Conservation (phyloP, 1,140 invertebrate genomes). For the Ditylenchus dipsaci region DNA sequence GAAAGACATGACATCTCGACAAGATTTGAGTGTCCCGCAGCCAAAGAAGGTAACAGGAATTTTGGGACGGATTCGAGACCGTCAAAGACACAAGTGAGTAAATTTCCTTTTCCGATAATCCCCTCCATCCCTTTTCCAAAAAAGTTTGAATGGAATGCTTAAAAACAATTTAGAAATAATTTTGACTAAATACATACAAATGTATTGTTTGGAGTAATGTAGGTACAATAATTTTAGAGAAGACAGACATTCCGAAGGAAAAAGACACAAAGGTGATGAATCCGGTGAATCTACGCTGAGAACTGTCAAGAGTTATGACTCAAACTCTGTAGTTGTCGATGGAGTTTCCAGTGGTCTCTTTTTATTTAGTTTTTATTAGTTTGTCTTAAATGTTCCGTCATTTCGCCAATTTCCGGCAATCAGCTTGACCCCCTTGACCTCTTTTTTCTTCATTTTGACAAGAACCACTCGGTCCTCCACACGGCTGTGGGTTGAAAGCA, state of each 20-base stretch:
- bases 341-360: slow-evolving; percentile 1
- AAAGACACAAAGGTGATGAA: slow-evolving; percentile 24
- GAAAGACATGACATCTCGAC: slow-evolving; percentile 40
- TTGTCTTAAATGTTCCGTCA: too few relatives aligned
- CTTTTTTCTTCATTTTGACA: too few relatives aligned
- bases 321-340: slow-evolving; percentile 10
- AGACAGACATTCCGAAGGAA: slow-evolving; percentile 23
- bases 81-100: slow-evolving; percentile 28
- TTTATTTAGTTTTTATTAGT: too few relatives aligned
- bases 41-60: slow-evolving; percentile 41
- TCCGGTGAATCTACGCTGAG: slow-evolving; percentile 22
- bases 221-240: slow-evolving; percentile 21
- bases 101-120: background rate
- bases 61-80: slow-evolving; percentile 43
- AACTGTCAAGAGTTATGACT: slow-evolving; percentile 25
- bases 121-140: too few relatives aligned
- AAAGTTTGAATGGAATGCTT: too few relatives aligned
- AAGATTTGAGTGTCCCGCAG: slow-evolving; percentile 25
- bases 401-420: too few relatives aligned
- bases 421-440: too few relatives aligned
- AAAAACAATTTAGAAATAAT: slow-evolving; percentile 1
- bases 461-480: too few relatives aligned
- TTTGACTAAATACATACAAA: slow-evolving; percentile 15
- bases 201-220: background rate
- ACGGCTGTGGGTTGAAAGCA: too few relatives aligned